Evolutionary conservation across 2,113 vertebrate genomes (phyloP), one percentile per base, ranked within the genome.

Genomic region (Apeltes quadracus): DNA sequence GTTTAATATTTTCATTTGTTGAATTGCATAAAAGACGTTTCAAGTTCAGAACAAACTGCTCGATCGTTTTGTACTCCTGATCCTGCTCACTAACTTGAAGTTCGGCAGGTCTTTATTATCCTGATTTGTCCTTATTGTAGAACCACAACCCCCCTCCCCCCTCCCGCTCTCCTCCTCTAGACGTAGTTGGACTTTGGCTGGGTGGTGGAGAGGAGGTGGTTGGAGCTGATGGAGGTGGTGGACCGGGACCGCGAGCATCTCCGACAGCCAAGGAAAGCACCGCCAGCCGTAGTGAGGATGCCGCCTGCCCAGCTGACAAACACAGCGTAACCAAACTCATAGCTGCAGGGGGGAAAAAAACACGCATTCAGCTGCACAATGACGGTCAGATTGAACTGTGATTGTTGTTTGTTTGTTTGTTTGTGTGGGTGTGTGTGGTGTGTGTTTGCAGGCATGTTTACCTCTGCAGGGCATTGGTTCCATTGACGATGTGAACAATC

Each of bases 311-410:
- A 97, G 70, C 96, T 97, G 10, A 95, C 90, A 69, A 96, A 97
- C 61, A 97, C 92, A 18, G 97, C 96, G 1, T 91, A 93, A 15
- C 97, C 97, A 76, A 98, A 96, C 75, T 97, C 96, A 82, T 90
- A 95, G 64, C 96, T 97, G 68, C 10, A 61, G 44, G 51, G 12
- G 44, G 51, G 12, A 27, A 58, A 66, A 69, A 57, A 22, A 44
- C 8, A 32, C 8, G 46, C 34, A 25, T n/a, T 77, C 53, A 68
- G 5, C 70, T 43, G 1, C 3, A 63, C 4, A 56, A 32, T 1
- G 12, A 16, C 15, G 5, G 20, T 12, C 39, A 56, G 8, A 57
- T 65, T 34, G 2, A 20, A 25, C 27, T 58, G 5, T 67, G 12
- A 29, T 3, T 39, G 56, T 51, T 32, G 51, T 34, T 39, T 36